Conservation (phyloP, 1,140 invertebrate genomes). For the Apolygus lucorum region DNA sequence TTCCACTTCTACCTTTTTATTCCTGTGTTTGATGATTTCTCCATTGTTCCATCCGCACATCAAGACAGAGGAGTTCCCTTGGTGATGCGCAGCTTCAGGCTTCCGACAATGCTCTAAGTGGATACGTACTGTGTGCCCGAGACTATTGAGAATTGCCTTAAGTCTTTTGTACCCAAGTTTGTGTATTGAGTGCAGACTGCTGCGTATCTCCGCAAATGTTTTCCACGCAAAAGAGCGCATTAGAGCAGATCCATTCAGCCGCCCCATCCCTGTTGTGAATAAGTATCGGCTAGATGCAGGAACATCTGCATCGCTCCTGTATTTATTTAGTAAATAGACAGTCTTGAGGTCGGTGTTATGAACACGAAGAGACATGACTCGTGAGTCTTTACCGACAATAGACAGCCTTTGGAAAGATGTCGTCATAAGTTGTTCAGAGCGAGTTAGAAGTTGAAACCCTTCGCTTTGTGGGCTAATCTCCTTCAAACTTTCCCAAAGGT, state of each 20-base stretch:
- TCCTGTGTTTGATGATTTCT: no score
- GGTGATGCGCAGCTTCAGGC: neutral
- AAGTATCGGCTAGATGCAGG: neutral
- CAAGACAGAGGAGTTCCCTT: no score
- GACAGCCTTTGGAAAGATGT: neutral
- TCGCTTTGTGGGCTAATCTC: neutral
- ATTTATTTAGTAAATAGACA: neutral
- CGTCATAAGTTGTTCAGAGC: neutral
- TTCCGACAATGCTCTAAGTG: neutral
- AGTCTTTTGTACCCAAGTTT: neutral
- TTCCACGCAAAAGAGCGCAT: neutral
- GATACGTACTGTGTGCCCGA: neutral
- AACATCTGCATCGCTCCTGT: neutral
- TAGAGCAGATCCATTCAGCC: neutral
- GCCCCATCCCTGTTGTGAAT: neutral
- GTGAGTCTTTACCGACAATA: neutral
- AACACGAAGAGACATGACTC: neutral
- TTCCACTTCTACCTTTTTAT: no score
- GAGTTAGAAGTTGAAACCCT: neutral
- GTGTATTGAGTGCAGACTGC: neutral
- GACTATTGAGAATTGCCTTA: neutral
- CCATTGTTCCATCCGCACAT: no score
- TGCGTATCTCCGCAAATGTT: neutral
- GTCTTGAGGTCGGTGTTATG: neutral
- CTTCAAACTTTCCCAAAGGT: neutral